Base-by-base conservation (phyloP, 2,888 invertebrate genomes). In the Orthosia gothica region DNA sequence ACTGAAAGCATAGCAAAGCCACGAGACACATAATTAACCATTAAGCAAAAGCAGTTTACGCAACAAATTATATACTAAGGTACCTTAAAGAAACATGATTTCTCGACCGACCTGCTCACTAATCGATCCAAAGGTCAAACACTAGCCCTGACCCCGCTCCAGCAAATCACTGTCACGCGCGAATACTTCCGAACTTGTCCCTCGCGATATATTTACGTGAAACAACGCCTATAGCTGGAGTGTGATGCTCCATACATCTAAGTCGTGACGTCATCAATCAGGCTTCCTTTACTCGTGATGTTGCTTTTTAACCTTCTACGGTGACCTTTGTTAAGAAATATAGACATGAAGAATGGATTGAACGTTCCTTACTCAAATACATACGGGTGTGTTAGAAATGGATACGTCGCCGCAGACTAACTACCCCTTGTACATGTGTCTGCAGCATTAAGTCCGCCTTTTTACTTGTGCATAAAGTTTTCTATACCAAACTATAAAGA, bases 241-340 rank as follows among this genome's bases (percentile, higher is more conserved):
- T 16, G 26, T n/a, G 62, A 58, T 62, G 50, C 62, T 75, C 62
- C 12, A 81, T 66, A 63, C 23, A 63, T 79, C 65, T 54, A 45
- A 62, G 54, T 54, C 49, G 55, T 23, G 52, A 13, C 20, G 45
- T 70, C 81, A 81, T 79, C 66, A 54, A 76, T 79, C 81, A 74
- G 50, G 45, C 16, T 49, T 40, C 18, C 32, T 20, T 23, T 18
- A 50, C 65, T 49, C 57, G 50, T n/a, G 40, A 26, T 50, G 26
- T 13, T 49, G 54, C 15, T 65, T 52, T 64, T n/a, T 23, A 55
- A 50, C 49, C 61, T 55, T 40, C 26, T 68, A 52, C 50, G 61
- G 4, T 55, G 20, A 47, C 65, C 52, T 69, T 66, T 52, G 47
- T 61, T 45, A 40, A 45, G 3, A 55, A 55, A 13, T 5, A 7